Evolutionary conservation across 2,797 vertebrate genomes (phyloP), one percentile per base, ranked within the genome.

Genomic region (Artibeus jamaicensis): DNA sequence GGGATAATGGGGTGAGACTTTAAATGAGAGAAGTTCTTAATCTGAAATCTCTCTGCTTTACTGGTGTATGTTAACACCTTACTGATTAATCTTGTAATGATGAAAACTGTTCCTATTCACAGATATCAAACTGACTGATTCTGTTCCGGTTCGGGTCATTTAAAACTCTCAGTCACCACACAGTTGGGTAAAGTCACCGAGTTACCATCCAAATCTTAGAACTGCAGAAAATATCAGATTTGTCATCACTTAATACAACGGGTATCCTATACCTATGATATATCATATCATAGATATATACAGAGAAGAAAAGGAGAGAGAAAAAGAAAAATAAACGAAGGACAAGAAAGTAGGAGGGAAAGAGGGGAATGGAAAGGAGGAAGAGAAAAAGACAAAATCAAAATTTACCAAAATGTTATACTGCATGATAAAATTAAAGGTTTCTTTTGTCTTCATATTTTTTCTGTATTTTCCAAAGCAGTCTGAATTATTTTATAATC

Each of bases 31-130:
- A 95, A 90, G 48, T 96, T 94, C 67, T 94, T 94, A 96, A 95
- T 94, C 79, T 37, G 39, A 97, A 95, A 76, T 89, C 55, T 93
- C 70, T 94, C 37, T 95, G 86, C 88, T 92, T 96, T 97, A 85
- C 85, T 96, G 92, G 92, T 94, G 92, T 97, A 91, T 89, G 83
- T 82, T 96, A 96, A 97, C 93, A 95, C 89, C 77, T 97, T 89
- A 67, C 83, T 89, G 95, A 96, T 97, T 95, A 96, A 95, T 96
- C 95, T 87, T 73, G 68, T 48, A 57, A 95, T 93, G 86, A 86
- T 9, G 90, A 76, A 94, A 68, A 88, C 48, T 86, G 15, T 91
- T 93, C 92, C 86, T 96, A 53, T 86, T 94, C 71, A 85, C 4
- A 3, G 83, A 78, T 84, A 89, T 81, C 81, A 93, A 86, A 97